Evolutionary conservation across 35 echinoderm and acorn worm species (phyloP), one percentile per base, ranked within the genome.

Genomic region (Hemicentrotus pulcherrimus): DNA sequence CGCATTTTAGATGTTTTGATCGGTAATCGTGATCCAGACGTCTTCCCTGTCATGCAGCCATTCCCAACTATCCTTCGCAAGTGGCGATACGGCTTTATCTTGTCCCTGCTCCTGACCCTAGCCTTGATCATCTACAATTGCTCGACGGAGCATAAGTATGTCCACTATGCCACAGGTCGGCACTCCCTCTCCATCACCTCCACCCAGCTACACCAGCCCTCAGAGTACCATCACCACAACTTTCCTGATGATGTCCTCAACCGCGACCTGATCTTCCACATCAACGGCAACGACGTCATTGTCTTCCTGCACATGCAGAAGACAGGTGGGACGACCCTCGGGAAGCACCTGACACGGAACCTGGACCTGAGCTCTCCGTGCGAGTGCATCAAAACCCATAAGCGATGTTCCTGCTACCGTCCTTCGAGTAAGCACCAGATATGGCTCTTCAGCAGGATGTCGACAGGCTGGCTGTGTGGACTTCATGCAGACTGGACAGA

Each of bases 401-500:
- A 96, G 91, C 65, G 95, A 2, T 99, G 98, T 85, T 46, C 95
- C 24, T 99, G 98, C 60, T 95, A 95, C 48, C 94, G 98, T 9
- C 97, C 97, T 13, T 94, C 95, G 19, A 97, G 96, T 35, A 94
- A 50, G 15, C 92, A 86, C 5, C 94, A 94, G 31, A 31, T 91
- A 13, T 98, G 98, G 97, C 95, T 98, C 24, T 99, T 99, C 65
- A 99, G 98, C 86, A 90, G 97, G 32, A 96, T 95, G 86, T 99
- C 98, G 9, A 94, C 95, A 10, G 97, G 98, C 0, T 98, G 97
- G 98, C 92, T 94, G 59, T 99, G 98, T 95, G 98, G 98, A 15
- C 47, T 99, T 32, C 98, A 99, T 97, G 97, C 98, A 22, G 97
- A 98, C 94, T 99, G 96, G 96, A 99, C 98, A 48, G 98, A 98